Conservation (phyloP, 2,888 invertebrate genomes). For the Sminthurinus aureus region DNA sequence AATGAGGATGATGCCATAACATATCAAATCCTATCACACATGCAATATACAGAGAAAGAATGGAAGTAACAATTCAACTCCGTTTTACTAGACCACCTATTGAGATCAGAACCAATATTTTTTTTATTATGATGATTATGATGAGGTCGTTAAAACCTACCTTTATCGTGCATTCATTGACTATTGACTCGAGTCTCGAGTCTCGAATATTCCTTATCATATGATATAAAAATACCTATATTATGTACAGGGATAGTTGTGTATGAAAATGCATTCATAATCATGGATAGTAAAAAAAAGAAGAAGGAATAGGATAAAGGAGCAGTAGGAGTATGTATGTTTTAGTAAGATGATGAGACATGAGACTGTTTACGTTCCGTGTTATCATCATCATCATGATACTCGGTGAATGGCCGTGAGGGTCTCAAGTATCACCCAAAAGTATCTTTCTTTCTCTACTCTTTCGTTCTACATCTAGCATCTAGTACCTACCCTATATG, state of each 20-base stretch:
- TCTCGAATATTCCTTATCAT: too few relatives aligned
- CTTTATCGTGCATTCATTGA: constrained; percentile 23
- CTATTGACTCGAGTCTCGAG: not conserved
- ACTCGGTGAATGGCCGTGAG: not conserved
- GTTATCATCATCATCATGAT: not conserved
- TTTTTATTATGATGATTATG: constrained; percentile 35
- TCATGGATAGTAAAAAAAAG: too few relatives aligned
- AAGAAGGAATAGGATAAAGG: too few relatives aligned
- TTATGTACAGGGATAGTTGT: too few relatives aligned
- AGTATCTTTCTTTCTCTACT: not conserved
- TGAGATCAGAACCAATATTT: constrained; percentile 31
- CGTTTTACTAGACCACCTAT: constrained; percentile 37
- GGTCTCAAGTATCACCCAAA: not conserved
- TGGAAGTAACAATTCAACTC: not conserved
- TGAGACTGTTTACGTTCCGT: not conserved
- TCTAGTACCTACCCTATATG: not conserved
- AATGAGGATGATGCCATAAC: too few relatives aligned
- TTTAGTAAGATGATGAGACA: not conserved
- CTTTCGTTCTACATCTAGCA: not conserved
- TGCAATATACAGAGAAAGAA: not conserved
- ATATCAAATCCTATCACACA: too few relatives aligned
- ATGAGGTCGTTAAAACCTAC: constrained; percentile 37
- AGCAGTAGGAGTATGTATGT: not conserved
- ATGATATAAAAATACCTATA: too few relatives aligned
- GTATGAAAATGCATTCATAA: not conserved